Conservation (phyloP, 1,140 invertebrate genomes). For the Drosophila hydei region DNA sequence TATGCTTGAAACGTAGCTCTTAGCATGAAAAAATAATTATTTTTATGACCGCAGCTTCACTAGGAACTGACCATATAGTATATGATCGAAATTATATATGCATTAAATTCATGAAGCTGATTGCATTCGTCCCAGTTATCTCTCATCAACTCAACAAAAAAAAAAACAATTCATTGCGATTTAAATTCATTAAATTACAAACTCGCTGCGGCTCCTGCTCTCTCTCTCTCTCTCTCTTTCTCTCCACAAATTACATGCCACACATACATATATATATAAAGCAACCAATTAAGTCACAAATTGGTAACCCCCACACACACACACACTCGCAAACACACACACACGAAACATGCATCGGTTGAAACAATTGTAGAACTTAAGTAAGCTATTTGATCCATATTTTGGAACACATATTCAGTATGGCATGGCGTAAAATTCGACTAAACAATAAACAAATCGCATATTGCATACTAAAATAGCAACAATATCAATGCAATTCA, state of each 20-base stretch:
- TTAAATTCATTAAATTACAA: slow-evolving; percentile 20
- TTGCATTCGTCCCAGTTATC: background rate
- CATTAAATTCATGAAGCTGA: slow-evolving; percentile 2
- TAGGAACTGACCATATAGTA: no score
- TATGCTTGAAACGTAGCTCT: slow-evolving; percentile 41
- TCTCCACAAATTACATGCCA: slow-evolving; percentile 1
- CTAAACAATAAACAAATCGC: slow-evolving; percentile 45
- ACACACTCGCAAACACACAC: slow-evolving; percentile 47
- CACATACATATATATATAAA: slow-evolving; percentile 38
- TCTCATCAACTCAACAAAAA: background rate
- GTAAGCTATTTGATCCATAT: slow-evolving; percentile 43
- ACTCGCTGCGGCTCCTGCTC: slow-evolving; percentile 3
- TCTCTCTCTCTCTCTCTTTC: no score
- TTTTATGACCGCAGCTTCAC: no score
- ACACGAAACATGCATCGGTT: slow-evolving; percentile 40
- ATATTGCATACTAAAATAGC: slow-evolving; percentile 63
- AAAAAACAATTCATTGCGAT: slow-evolving; percentile 15
- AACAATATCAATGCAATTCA: slow-evolving; percentile 17
- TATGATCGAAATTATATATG: no score
- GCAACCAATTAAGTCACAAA: slow-evolving; percentile 61
- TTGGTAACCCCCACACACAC: slow-evolving; percentile 63
- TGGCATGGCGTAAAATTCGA: slow-evolving; percentile 63
- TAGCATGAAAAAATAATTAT: slow-evolving; percentile 41
- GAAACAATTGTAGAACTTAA: slow-evolving; percentile 52
- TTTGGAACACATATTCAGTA: slow-evolving; percentile 28